Evolutionary conservation across 2,797 vertebrate genomes (phyloP), one percentile per base, ranked within the genome.

Genomic region (Toxotes lorentzi): DNA sequence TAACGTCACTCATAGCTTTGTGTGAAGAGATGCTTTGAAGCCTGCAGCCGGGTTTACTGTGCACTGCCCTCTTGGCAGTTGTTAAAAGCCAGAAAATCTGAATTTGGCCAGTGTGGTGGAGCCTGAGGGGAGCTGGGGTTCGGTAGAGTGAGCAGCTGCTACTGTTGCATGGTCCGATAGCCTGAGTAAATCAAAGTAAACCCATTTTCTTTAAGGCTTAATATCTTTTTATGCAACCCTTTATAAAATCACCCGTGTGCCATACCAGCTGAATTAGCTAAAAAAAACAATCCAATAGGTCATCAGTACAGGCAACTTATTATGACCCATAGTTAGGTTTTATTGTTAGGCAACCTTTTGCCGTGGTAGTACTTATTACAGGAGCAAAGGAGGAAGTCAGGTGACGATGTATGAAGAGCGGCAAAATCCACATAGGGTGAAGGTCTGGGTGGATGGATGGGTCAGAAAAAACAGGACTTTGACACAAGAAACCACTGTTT

Each of bases 11-110:
- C 62, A 41, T 38, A 59, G 59, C 59, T 68, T 58, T 73, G 57
- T 82, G 75, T 73, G 67, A 72, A 73, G 68, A 48, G 30, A 73
- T 43, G 62, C 68, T 84, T 86, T 81, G 70, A 84, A 82, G 79
- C 59, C 38, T 74, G 58, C 24, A 57, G 17, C 69, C 2, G 7
- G 23, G 41, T 74, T 78, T 73, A 50, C 41, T 58, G 41, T 71
- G 75, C 66, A 54, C 58, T 76, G 63, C 27, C 70, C 72, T 73
- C 71, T 63, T 83, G 64, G 81, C 73, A 77, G 58, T 66, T 62
- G 68, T 74, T 79, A 57, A 82, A 73, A 80, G 61, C 9, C 41
- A 73, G 70, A 60, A 70, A 82, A 74, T 82, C 35, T 35, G 57
- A 79, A 85, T 85, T 74, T 79, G 70, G 65, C 67, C 70, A 66